Evolutionary conservation across 1,140 invertebrate genomes (phyloP).

Genomic region (Papilio glaucus): DNA sequence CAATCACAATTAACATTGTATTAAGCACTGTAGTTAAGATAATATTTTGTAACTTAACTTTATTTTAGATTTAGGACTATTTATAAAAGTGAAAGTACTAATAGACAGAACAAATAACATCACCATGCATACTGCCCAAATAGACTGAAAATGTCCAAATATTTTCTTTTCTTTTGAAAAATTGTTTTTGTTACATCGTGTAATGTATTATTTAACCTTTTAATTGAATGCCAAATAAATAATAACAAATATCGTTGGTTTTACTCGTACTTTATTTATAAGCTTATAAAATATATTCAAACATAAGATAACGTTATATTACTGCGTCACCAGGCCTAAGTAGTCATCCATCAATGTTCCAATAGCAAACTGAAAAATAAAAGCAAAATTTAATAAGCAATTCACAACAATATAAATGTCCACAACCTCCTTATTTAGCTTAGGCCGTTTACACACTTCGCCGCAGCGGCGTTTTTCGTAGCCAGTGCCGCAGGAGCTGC

Average conservation of each 20-base stretch:
- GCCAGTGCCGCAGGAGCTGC: too few relatives aligned
- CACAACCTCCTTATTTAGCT: too few relatives aligned
- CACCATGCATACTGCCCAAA: constrained; percentile 71
- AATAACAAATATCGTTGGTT: constrained; percentile 55
- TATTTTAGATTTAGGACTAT: constrained; percentile 32
- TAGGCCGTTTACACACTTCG: too few relatives aligned
- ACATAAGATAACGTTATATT: constrained; percentile 46
- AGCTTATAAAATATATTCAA: constrained; percentile 40
- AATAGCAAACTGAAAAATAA: constrained; percentile 96
- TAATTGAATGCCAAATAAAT: constrained; percentile 83
- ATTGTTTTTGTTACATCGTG: constrained; percentile 77
- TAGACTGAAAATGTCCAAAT: constrained; percentile 81
- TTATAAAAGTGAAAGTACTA: constrained; percentile 19
- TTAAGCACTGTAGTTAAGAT: constrained; percentile 32
- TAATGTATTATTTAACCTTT: constrained; percentile 71
- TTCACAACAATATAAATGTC: background rate
- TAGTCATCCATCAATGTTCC: constrained; percentile 99
- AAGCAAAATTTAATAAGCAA: constrained; percentile 37
- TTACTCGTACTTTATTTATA: constrained; percentile 54
- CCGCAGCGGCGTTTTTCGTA: too few relatives aligned
- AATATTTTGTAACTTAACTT: constrained; percentile 24
- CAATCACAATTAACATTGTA: constrained; percentile 28
- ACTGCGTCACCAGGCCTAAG: constrained; percentile 88
- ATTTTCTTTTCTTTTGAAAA: constrained; percentile 73
- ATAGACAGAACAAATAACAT: constrained; percentile 39